Conservation (phyloP, 2,888 invertebrate species). For the Silvanus unidentatus region DNA sequence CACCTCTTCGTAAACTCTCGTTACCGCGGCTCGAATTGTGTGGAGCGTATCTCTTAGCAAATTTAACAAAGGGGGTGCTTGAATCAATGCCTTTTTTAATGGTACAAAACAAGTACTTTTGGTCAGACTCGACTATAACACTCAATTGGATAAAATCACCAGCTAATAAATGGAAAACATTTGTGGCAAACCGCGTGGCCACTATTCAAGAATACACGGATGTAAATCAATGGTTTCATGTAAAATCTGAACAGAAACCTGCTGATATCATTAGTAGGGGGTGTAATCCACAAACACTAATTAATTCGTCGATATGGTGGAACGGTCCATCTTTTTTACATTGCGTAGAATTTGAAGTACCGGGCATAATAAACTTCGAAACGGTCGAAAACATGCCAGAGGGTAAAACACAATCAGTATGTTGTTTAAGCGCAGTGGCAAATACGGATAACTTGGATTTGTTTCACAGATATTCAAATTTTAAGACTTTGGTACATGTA, state of each 20-base stretch:
- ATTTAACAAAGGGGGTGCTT: conserved; percentile 17
- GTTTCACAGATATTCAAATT: too few relatives aligned
- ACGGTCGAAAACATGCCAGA: too few relatives aligned
- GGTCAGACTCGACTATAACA: conserved; percentile 26
- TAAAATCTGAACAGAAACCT: conserved; percentile 11
- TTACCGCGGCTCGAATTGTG: conserved; percentile 27
- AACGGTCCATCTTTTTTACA: conserved; percentile 9
- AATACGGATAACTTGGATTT: too few relatives aligned
- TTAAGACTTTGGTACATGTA: too few relatives aligned
- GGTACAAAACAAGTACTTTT: conserved; percentile 12
- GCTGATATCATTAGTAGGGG: conserved; percentile 17
- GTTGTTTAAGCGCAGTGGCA: too few relatives aligned
- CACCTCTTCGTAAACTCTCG: conserved; percentile 25
- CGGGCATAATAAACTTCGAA: too few relatives aligned
- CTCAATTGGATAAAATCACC: conserved; percentile 6
- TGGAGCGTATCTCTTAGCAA: conserved; percentile 21
- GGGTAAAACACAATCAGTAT: too few relatives aligned
- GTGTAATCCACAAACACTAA: conserved; percentile 10
- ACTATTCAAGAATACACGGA: conserved; percentile 17
- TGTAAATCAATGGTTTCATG: conserved; percentile 15
- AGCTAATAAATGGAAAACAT: conserved; percentile 19
- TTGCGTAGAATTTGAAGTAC: too few relatives aligned
- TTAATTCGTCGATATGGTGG: conserved; percentile 11
- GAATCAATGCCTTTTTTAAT: conserved; percentile 7
- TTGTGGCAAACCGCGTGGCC: conserved; percentile 23